Evolutionary conservation across 2,888 invertebrate genomes (phyloP), one percentile per base, ranked within the genome.

Genomic region (Ectemnius lituratus): DNA sequence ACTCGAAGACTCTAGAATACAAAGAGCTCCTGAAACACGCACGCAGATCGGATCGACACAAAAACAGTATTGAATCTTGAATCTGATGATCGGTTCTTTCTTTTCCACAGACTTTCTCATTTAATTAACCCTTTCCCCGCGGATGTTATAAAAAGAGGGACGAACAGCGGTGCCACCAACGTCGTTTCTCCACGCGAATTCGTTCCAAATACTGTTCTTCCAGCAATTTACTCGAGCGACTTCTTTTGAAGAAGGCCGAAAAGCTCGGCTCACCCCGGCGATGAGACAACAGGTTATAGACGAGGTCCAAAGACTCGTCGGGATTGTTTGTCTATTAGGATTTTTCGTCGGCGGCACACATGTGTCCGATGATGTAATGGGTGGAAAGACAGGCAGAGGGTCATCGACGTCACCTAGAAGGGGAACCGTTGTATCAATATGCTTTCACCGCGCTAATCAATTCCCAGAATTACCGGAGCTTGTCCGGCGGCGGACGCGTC

Each of bases 391-490:
- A 37, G 37, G 37, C 49, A 57, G 18, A 66, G 71, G 78, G 67
- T 64, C 46, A 62, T 62, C 57, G 62, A 78, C 72, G 72, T 62
- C 60, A 60, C 49, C 52, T 14, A 52, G 56, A n/a, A n/a, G 60
- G 65, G 57, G 78, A 78, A 78, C 79, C 79, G 79, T 78, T 75
- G 71, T 67, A 67, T 52, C 69, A 70, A 78, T 75, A 67, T 58
- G 72, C 68, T 75, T 65, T 62, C 72, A 61, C 62, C 49, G 46
- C n/a, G 69, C 27, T 28, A 62, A 73, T 68, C 78, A 73, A 64
- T 70, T 73, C 70, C 73, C 28, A 56, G 78, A 78, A 78, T 61
- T 46, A 16, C 49, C 37, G 18, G 47, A 56, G 28, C 27, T 62
- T 67, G 45, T n/a, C 47, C 27, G 52, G 4, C 27, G 52, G 4